Percentiles rank a stretch among this genome's conserved stretches.
These are phyloP conservation scores for Ceyx cyanopectus DNA, from an alignment of 2,113 vertebrate species.

Conservation along the genomic window DNA sequence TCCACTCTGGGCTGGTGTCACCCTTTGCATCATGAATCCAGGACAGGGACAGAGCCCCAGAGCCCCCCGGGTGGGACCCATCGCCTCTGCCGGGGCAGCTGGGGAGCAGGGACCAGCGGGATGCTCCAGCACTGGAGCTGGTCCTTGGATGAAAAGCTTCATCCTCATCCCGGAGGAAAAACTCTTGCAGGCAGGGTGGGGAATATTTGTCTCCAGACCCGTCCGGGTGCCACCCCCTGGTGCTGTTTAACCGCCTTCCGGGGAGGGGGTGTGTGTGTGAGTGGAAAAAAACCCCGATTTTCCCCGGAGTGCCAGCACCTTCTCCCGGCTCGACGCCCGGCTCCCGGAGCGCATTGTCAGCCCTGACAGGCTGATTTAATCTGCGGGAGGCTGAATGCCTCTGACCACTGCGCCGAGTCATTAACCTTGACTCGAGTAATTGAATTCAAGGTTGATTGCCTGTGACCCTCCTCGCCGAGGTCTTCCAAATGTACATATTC, in stretches of 20 bases:
- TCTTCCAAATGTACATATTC: conserved; percentile 99
- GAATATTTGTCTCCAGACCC: background rate
- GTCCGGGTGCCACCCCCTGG: too few relatives aligned
- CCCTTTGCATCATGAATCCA: fast-evolving
- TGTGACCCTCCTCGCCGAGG: conserved; percentile 92
- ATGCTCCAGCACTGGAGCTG: fast-evolving
- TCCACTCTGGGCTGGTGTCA: fast-evolving
- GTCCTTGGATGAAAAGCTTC: too few relatives aligned
- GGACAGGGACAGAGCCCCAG: background rate
- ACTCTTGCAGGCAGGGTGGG: fast-evolving
- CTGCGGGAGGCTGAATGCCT: conserved; percentile 89
- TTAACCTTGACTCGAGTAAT: conserved; percentile 99
- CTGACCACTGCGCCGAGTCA: conserved; percentile 97
- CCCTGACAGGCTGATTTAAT: conserved; percentile 94
- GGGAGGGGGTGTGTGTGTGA: conserved; percentile 40
- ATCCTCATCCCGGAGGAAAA: too few relatives aligned
- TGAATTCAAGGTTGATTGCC: conserved; percentile 99
- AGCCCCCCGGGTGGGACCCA: fast-evolving
- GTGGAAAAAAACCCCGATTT: too few relatives aligned
- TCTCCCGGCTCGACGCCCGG: conserved; percentile 76
- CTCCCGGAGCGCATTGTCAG: conserved; percentile 85
- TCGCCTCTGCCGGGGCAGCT: fast-evolving
- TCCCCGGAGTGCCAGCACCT: conserved; percentile 82
- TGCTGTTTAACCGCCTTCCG: conserved; percentile 80
- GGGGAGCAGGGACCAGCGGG: fast-evolving